Base-by-base conservation (phyloP, 2,888 invertebrate genomes). In the Tholera decimalis region DNA sequence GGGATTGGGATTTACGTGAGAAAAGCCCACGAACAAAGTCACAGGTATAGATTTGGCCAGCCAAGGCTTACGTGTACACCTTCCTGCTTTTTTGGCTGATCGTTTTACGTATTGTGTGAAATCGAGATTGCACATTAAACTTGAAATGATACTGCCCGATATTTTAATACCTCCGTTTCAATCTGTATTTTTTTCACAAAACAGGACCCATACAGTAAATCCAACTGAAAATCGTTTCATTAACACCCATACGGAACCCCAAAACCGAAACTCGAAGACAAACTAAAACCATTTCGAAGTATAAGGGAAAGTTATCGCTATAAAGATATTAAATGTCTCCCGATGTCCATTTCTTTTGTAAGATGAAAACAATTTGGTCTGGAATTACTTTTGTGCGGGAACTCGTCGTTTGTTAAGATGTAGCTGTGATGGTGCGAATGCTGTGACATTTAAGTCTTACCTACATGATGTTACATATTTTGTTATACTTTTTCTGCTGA, bases 321-420 rank as follows among this genome's bases (percentile, higher is more conserved):
- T 67, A 73, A 79, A 83, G 83, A 82, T 86, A 86, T 86, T 83
- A 84, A 83, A 84, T 84, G 84, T 83, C 80, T 68, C 68, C 62
- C 68, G 61, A 73, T 79, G 69, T 67, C 76, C 51, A 54, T 73
- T 64, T 41, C 69, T 61, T 75, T 81, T 78, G 74, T 70, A 67
- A 50, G 59, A 53, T 24, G 28, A 78, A 75, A 74, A 77, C 80
- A 77, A 79, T 82, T 77, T 54, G 51, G 54, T 61, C 33, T 43
- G 46, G 26, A 39, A 62, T 81, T 80, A 72, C 65, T 70, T 80
- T 77, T 66, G 54, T 72, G 20, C 39, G 30, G 8, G 58, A 47
- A 60, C 49, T 50, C 41, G 49, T 30, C 69, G 61, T 74, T 58
- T 63, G 76, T 50, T 33, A 49, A 26, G 64, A 57, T 35, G 24